Conservation (phyloP, 2,113 vertebrate genomes). For the Alces alces region DNA sequence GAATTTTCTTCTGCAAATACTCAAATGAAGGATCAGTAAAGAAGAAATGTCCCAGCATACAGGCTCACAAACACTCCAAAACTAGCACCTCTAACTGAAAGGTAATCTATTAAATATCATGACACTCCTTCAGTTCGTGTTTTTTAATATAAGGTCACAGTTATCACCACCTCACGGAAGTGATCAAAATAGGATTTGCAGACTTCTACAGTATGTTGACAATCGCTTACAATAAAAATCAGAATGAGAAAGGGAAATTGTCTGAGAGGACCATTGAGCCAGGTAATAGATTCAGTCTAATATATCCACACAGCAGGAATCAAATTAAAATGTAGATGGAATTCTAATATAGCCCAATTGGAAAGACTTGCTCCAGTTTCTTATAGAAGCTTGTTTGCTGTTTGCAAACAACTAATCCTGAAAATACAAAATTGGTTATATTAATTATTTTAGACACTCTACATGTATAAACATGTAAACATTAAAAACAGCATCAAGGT, state of each 20-base stretch:
- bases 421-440: conserved; percentile 44
- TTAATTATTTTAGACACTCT: conserved; percentile 48
- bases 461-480: conserved; percentile 6
- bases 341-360: conserved; percentile 75
- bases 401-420: conserved; percentile 54
- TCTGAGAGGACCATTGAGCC: conserved; percentile 76
- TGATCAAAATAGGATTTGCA: conserved; percentile 72
- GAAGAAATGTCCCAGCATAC: conserved; percentile 18
- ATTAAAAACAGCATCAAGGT: conserved; percentile 39
- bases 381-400: conserved; percentile 8
- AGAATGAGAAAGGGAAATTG: conserved; percentile 75
- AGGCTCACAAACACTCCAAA: conserved; percentile 9
- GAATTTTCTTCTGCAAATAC: conserved; percentile 28
- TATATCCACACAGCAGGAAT: conserved; percentile 72
- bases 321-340: conserved; percentile 78
- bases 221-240: conserved; percentile 77
- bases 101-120: conserved; percentile 40
- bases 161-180: conserved; percentile 52
- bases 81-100: conserved; percentile 42
- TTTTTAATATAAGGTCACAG: conserved; percentile 42
- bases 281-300: conserved; percentile 77
- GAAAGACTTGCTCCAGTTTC: conserved; percentile 61
- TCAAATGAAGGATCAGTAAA: conserved; percentile 45
- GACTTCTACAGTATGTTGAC: conserved; percentile 64
- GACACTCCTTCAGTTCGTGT: conserved; percentile 47